phyloP scores from a whole-genome alignment of 1,140 invertebrate species.

The Zaprionus gabonicus region DNA sequence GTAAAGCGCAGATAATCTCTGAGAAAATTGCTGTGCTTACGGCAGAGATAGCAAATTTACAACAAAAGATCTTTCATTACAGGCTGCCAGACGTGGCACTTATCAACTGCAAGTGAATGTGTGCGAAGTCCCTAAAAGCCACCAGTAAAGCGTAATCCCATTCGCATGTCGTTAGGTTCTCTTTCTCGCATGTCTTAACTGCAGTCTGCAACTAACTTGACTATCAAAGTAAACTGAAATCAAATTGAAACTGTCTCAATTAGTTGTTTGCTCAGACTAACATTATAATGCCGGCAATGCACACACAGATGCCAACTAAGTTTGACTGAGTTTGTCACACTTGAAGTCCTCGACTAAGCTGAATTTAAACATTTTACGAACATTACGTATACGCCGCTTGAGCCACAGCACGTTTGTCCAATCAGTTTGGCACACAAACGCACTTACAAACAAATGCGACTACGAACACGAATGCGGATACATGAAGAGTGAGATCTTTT shows the following conservation, averaged over 20 bases:
- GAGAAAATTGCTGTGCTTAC: background rate
- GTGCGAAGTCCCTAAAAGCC: background rate
- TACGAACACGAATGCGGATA: background rate
- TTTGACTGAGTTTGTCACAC: slow-evolving; percentile 8
- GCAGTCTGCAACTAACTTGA: background rate
- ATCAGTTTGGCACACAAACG: slow-evolving; percentile 44
- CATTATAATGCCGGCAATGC: slow-evolving; percentile 2
- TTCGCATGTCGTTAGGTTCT: background rate
- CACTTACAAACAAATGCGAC: background rate
- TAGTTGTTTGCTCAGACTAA: slow-evolving; percentile 1
- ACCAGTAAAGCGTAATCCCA: background rate
- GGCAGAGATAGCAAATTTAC: slow-evolving; percentile 24
- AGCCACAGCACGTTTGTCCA: slow-evolving; percentile 56
- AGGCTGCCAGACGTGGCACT: background rate
- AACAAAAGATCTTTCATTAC: background rate
- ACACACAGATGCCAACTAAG: background rate
- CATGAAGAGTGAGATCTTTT: background rate
- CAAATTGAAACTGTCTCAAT: background rate
- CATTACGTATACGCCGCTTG: slow-evolving; percentile 66
- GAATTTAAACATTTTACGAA: slow-evolving; percentile 26
- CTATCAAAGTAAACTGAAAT: slow-evolving; percentile 6
- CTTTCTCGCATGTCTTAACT: background rate
- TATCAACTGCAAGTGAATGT: background rate
- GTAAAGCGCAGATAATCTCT: background rate
- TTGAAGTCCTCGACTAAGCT: slow-evolving; percentile 11